phyloP scores from a whole-genome alignment of 2,113 vertebrate genomes.

The Motacilla alba region DNA sequence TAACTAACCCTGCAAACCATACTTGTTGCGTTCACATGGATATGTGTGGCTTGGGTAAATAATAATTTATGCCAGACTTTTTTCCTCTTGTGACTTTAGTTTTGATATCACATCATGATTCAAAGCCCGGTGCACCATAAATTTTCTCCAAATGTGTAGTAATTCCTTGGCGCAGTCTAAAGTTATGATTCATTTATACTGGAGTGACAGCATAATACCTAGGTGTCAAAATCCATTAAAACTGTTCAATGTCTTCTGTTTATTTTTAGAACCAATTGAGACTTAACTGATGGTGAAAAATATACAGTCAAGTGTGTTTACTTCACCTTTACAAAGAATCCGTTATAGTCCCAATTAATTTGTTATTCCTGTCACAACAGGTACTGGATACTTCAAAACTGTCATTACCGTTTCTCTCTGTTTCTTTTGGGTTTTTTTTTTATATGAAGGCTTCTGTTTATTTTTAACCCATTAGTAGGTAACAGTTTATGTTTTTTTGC shows the following conservation, averaged over 20 bases:
- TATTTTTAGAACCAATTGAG: constrained; percentile 99
- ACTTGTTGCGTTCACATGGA: constrained; percentile 52
- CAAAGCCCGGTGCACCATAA: constrained; percentile 89
- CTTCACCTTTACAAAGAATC: constrained; percentile 99
- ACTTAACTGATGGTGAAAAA: constrained; percentile 99
- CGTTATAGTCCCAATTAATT: constrained; percentile 99
- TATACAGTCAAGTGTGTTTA: constrained; percentile 99
- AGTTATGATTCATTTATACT: constrained; percentile 99
- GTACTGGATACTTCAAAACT: constrained; percentile 95
- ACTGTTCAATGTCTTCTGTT: constrained; percentile 99
- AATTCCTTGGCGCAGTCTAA: constrained; percentile 95
- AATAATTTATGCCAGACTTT: constrained; percentile 90
- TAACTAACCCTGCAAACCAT: constrained; percentile 39
- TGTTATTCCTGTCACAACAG: constrained; percentile 99
- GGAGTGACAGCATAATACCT: constrained; percentile 99
- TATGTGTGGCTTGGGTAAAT: constrained; percentile 49
- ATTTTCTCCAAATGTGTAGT: constrained; percentile 98
- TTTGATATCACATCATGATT: constrained; percentile 97
- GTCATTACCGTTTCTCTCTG: constrained; percentile 87
- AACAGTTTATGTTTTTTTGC: not conserved
- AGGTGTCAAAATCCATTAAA: constrained; percentile 99
- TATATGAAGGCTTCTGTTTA: constrained; percentile 83
- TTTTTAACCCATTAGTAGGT: constrained; percentile 78
- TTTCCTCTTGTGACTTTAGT: constrained; percentile 83
- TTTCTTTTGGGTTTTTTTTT: constrained; percentile 69